Evolutionary conservation across 2,797 vertebrate genomes (phyloP), one percentile per base, ranked within the genome.

Genomic region (Nasua narica): DNA sequence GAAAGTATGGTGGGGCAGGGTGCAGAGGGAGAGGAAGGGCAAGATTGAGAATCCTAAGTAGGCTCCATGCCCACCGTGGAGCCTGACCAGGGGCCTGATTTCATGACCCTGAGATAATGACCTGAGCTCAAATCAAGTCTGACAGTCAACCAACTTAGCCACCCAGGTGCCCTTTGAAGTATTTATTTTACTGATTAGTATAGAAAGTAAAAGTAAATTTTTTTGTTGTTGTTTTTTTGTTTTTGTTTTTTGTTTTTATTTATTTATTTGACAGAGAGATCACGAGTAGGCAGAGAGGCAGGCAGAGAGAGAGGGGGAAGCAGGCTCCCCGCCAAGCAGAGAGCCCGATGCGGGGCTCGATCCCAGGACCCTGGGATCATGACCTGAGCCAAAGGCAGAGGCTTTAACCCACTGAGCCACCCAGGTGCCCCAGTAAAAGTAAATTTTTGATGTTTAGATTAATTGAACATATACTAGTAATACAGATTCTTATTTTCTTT

Each of bases 371-470:
- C n/a, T n/a, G n/a, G n/a, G n/a, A n/a, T n/a, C n/a, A n/a, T n/a
- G n/a, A n/a, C n/a, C n/a, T n/a, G n/a, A n/a, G n/a, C n/a, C n/a
- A n/a, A n/a, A n/a, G n/a, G n/a, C n/a, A n/a, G n/a, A n/a, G n/a
- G n/a, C n/a, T n/a, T n/a, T n/a, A n/a, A n/a, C n/a, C n/a, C n/a
- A n/a, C n/a, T n/a, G n/a, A n/a, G n/a, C n/a, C n/a, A n/a, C n/a
- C n/a, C n/a, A n/a, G n/a, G n/a, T n/a, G n/a, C n/a, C n/a, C 89
- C 90, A 76, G 21, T 78, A 85, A 94, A 92, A 95, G 54, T 91
- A n/a, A 77, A 5, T 82, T 95, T 95, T 96, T 94, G 23, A 74
- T 85, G 29, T 83, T 92, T 82, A 48, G 23, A n/a, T 21, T 93
- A 58, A 74, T 37, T 67, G 18, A 93, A 90, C 23, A 50, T 84